Evolutionary conservation across 2,888 invertebrate species (phyloP), one percentile per base, ranked within the genome.

Genomic region (Scaptomyza tumidula): DNA sequence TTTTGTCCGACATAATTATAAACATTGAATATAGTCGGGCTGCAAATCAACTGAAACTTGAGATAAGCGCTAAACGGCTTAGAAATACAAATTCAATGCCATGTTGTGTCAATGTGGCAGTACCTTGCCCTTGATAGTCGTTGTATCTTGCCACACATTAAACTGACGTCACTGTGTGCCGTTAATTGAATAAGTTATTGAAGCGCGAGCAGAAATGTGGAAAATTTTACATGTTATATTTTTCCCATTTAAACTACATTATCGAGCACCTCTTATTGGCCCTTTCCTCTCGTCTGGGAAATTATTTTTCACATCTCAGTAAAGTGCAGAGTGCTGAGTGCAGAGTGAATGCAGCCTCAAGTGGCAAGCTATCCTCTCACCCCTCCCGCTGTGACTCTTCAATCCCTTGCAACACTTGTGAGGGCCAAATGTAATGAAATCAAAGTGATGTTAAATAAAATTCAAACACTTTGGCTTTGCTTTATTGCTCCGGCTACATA

Each of bases 371-470:
- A 5, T 0, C n/a, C 44, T 11, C 1, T 1, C 53, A 9, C 19
- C 7, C 16, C 9, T 6, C 37, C 37, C 13, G 3, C 5, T 3
- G 10, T 19, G 24, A 35, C 7, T 19, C 9, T 29, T 29, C 13
- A 13, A 14, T 24, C 35, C 31, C 53, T 53, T 56, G 14, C 44
- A n/a, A 31, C 75, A 63, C 70, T 66, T 59, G 68, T 48, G 46
- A 39, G 19, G 49, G 57, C 54, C 57, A 78, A 78, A 68, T 78
- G 72, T 74, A 85, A 85, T 87, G 78, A 82, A 85, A 87, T 85
- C 85, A 82, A 85, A 85, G 67, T 82, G 87, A 80, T 82, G 82
- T 87, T 76, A 80, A 83, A 86, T 83, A 72, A 72, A 76, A 83
- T 78, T 80, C 67, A 83, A 83, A 78, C 86, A 80, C 78, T 86